Conservation (phyloP, 2,113 vertebrate species). For the Calonectris borealis region DNA sequence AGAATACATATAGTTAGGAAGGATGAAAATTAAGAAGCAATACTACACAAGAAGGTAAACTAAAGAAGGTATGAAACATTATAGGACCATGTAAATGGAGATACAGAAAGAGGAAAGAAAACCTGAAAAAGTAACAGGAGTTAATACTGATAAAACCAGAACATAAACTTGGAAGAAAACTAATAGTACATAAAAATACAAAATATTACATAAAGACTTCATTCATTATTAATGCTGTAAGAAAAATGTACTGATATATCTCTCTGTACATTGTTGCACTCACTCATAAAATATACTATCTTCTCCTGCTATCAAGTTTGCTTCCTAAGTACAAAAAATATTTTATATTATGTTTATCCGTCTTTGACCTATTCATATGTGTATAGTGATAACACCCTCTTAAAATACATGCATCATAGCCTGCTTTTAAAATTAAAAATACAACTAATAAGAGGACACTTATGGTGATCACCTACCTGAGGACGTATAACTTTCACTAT, state of each 20-base stretch:
- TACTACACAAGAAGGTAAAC: background rate
- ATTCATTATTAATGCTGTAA: background rate
- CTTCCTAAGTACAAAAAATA: background rate
- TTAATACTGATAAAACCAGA: background rate
- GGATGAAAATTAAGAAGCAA: background rate
- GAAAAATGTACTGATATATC: background rate
- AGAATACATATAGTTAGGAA: background rate
- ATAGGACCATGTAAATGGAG: background rate
- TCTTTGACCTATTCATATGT: background rate
- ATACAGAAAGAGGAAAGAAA: background rate
- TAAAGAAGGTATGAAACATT: background rate
- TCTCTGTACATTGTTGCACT: background rate
- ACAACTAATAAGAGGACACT: background rate
- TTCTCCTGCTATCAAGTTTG: background rate
- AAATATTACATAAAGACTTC: background rate
- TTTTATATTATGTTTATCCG: background rate
- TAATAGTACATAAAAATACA: background rate
- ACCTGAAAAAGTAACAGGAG: background rate
- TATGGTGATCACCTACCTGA: constrained; percentile 82
- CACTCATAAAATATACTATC: background rate
- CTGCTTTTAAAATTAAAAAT: background rate
- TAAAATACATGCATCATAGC: background rate
- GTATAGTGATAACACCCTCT: background rate
- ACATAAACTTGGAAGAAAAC: background rate
- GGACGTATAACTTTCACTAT: constrained; percentile 98